Evolutionary conservation across 2,113 vertebrate genomes (phyloP).

Genomic region (Setophaga kirtlandii): DNA sequence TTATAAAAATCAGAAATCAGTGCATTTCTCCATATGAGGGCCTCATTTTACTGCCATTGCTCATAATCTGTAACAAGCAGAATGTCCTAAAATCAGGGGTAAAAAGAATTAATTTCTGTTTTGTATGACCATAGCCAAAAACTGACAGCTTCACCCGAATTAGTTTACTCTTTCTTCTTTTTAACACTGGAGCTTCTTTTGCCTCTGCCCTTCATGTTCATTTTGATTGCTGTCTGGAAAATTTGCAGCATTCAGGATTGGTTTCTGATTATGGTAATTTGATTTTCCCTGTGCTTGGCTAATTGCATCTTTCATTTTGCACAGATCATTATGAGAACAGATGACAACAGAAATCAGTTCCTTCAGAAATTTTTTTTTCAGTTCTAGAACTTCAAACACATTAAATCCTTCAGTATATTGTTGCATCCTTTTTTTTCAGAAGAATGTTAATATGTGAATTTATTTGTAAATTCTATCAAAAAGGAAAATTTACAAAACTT

Average conservation of each 20-base stretch:
- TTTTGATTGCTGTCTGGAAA: not conserved
- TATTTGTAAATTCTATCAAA: not conserved
- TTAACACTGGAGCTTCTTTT: not conserved
- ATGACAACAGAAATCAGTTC: not conserved
- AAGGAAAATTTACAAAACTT: not conserved
- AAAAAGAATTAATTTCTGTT: not conserved
- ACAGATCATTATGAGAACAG: not conserved
- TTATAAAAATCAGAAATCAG: not conserved
- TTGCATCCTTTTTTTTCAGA: not conserved
- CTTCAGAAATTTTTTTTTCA: not conserved
- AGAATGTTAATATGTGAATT: not conserved
- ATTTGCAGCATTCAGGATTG: not conserved
- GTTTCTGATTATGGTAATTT: conserved; percentile 19
- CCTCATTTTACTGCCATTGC: not conserved
- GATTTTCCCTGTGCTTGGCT: not conserved
- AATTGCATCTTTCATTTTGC: conserved; percentile 34
- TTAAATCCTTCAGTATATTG: not conserved
- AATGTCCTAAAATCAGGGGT: not conserved
- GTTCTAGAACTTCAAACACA: not conserved
- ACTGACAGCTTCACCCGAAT: not conserved
- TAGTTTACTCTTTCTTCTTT: not conserved
- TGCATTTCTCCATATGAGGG: not conserved
- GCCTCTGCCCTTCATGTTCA: not conserved
- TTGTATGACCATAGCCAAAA: not conserved
- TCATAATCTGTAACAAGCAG: not conserved